Base-by-base conservation (phyloP, 1,140 invertebrate species). In the Bombus pascuorum region DNA sequence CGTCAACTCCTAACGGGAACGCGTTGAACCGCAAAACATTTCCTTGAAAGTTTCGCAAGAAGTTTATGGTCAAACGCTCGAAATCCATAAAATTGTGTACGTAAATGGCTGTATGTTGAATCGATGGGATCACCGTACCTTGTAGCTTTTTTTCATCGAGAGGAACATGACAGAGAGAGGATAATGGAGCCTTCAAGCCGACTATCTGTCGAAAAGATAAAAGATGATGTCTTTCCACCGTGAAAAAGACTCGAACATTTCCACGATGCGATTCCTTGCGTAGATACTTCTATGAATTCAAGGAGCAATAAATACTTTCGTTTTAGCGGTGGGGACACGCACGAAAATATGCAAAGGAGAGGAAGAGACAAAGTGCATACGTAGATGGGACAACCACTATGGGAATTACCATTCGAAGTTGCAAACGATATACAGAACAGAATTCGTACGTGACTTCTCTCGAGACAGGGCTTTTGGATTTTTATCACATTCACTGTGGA, bases 151-250 rank as follows among this genome's bases (percentile, higher is more conserved):
- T 34, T 18, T 6, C 66, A 68, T 25, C 32, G n/a, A 83, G 3
- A 0, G 39, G 25, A 77, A 25, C 39, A 65, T 76, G 72, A 81
- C 25, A 71, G 3, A 28, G 18, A 6, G 47, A 53, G 47, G 18
- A 53, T 53, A 44, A 44, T 44, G 42, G 42, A 47, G 12, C 25
- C 25, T 77, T 77, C 53, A 71, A 76, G 44, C 34, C 72, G 22
- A 32, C 25, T 34, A 53, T 85, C 12, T 9, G 53, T 77, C 22
- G 86, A 57, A 28, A 34, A 25, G 57, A 73, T 77, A 77, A 86
- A 87, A 86, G 77, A 81, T 47, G 73, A 42, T 47, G n/a, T n/a
- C 25, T 2, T 32, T 37, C 18, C 32, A 12, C 13, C 42, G 22
- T 22, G 32, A 57, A 53, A 53, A 53, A 22, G 47, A 22, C 18